Evolutionary conservation across 2,113 vertebrate species (phyloP), one percentile per base, ranked within the genome.

Genomic region (Myxocyprinus asiaticus): DNA sequence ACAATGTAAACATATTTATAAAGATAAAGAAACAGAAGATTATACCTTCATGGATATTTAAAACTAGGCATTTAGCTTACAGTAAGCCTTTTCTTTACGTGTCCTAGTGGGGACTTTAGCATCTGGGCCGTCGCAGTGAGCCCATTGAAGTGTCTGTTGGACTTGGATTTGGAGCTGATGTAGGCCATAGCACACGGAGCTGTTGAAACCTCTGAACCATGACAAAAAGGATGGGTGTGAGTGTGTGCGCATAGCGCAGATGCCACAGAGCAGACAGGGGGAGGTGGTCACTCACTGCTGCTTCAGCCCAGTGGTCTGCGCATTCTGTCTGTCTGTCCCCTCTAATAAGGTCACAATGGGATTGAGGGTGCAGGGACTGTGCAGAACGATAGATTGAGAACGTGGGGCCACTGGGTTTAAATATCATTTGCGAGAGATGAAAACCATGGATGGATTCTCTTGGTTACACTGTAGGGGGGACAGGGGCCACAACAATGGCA

Each of bases 171-270:
- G 68, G 61, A 78, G 80, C 63, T 44, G 77, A 45, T 80, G 9
- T 58, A 66, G 75, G 79, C 67, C 58, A 67, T 11, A 10, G 77
- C 76, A 83, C 67, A 44, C 55, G 4, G 17, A 84, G 85, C 22
- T 58, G 17, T 79, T 78, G 75, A 79, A 83, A 85, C 73, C 87
- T 83, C 82, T 72, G 75, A 88, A 87, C 81, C 80, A 59, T 47
- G 73, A 82, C 84, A 82, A 85, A 88, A 82, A 67, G 73, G 9
- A 48, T 63, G 71, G 73, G 70, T 69, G 82, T 84, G 62, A 62
- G 76, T 61, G 70, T 75, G 79, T 53, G 76, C 22, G 79, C 47
- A 76, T 88, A 86, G 88, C 88, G 85, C 90, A 92, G 90, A 92
- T 91, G 88, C 89, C 83, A 55, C 51, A 17, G 77, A 81, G 85